Conservation (phyloP, 2,113 vertebrate genomes). For the Eublepharis macularius region DNA sequence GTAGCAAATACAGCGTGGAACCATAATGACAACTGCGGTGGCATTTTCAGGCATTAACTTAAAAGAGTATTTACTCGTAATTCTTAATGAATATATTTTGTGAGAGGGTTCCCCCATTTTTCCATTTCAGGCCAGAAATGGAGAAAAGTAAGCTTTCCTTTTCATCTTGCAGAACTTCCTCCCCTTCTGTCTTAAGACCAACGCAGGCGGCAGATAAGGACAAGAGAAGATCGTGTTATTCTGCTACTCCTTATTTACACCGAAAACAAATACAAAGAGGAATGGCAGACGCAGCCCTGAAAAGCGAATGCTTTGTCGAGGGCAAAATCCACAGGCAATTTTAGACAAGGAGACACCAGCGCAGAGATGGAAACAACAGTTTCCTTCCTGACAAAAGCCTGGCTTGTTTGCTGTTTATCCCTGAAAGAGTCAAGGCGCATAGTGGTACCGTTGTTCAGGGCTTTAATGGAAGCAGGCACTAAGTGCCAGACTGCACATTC, state of each 20-base stretch:
- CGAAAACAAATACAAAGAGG: neutral
- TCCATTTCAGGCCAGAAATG: too few species aligned
- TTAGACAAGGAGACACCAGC: constrained; percentile 8
- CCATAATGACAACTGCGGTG: too few species aligned
- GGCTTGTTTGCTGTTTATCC: constrained; percentile 22
- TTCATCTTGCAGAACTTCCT: neutral
- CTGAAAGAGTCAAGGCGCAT: constrained; percentile 4
- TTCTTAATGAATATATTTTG: too few species aligned
- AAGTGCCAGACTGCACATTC: constrained; percentile 41
- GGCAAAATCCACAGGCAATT: neutral
- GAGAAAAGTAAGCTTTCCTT: too few species aligned
- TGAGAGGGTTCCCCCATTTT: too few species aligned
- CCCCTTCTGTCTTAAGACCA: neutral
- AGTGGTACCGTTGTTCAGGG: constrained; percentile 45
- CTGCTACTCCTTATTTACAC: neutral
- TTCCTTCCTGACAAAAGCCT: neutral
- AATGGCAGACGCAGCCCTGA: neutral
- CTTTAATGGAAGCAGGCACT: constrained; percentile 24
- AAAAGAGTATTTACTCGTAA: too few species aligned
- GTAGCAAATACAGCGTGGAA: too few species aligned
- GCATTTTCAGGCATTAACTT: too few species aligned
- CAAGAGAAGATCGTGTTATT: neutral
- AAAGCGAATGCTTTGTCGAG: neutral
- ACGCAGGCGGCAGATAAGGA: neutral
- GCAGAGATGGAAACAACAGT: neutral